Evolutionary conservation across 92 coral and sea anemone genomes (phyloP), one percentile per base, ranked within the genome.

Genomic region (Heteractis magnifica): DNA sequence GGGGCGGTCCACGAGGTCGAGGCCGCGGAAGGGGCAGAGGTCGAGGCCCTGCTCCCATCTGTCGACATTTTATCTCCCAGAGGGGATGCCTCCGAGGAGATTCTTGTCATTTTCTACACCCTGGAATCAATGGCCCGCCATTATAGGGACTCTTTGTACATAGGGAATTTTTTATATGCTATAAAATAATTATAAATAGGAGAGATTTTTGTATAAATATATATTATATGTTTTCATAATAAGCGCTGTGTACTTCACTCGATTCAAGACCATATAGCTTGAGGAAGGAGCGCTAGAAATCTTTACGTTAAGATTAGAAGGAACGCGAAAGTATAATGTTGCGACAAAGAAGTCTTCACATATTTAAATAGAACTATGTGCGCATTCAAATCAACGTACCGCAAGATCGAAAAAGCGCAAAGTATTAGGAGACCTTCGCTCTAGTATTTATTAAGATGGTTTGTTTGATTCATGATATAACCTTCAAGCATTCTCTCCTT

Each of bases 81-180:
- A 94, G 99, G 79, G 99, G 99, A 41, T 96, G 99, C 77, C 84
- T 96, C 0, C 93, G 98, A 72, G 99, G 99, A 78, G 92, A 92
- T 80, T 88, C 86, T 55, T 96, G 99, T 79, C 92, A 93, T 77
- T 96, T 96, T 85, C 79, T 96, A 71, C 99, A 96, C 84, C 99
- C 99, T 49, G 96, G 98, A 52, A 71, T 87, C 26, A 96, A 94
- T 79, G 95, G 93, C 10, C 99, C 99, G 44, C 99, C 99, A 16
- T 75, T 91, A 70, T 91, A 84, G 82, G 59, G 23, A 65, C 21
- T 23, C 8, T 1, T 34, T 83, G 86, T 83, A 83, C 59, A 83
- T 83, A 83, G 86, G 75, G 14, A 73, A 83, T 77, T 76, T 84
- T 76, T 68, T 68, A 53, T 65, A 76, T 83, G 76, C 51, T 49